Evolutionary conservation across 1,140 invertebrate species (phyloP), one percentile per base, ranked within the genome.

Genomic region (Belonocnema kinseyi): DNA sequence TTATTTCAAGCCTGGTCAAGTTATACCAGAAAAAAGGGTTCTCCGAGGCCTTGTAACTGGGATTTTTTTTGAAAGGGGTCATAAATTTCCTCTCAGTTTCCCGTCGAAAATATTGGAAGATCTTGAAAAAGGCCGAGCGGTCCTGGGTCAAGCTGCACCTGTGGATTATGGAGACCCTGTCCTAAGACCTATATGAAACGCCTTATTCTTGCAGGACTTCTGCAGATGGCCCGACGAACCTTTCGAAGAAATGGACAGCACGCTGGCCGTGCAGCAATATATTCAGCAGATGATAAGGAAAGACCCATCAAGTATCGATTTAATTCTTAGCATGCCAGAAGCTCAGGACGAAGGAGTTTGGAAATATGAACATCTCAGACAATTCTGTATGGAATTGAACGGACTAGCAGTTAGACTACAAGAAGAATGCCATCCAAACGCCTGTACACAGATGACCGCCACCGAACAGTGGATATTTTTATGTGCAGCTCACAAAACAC

Each of bases 401-500:
- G 98, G 98, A 61, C 92, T 99, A 77, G 98, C 99, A 52, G 98
- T 99, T 0, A 94, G 95, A 83, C 92, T 98, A 72, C 96, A 99
- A 93, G 94, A 94, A 83, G 98, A 99, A 91, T 99, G 99, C 91
- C 96, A 97, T 86, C 98, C 99, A 21, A 96, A 98, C 81, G 98
- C 95, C 4, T 99, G 99, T 90, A 98, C 96, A 58, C 98, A 99
- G 92, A 99, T 99, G 99, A 99, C 99, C 58, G 99, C 99, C 6
- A 99, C 99, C 17, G 98, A 99, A 92, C 99, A 99, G 88, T 99
- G 99, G 99, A 99, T 99, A 89, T 99, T 99, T 91, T 92, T 99
- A 51, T 99, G 99, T 94, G 99, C 99, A 77, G 98, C 99, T 70
- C 99, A 99, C 90, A 99, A 99, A 94, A 99, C 98, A 79, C 99